phyloP scores from a whole-genome alignment of 2,113 vertebrate genomes.

The Chelonoidis abingdonii region DNA sequence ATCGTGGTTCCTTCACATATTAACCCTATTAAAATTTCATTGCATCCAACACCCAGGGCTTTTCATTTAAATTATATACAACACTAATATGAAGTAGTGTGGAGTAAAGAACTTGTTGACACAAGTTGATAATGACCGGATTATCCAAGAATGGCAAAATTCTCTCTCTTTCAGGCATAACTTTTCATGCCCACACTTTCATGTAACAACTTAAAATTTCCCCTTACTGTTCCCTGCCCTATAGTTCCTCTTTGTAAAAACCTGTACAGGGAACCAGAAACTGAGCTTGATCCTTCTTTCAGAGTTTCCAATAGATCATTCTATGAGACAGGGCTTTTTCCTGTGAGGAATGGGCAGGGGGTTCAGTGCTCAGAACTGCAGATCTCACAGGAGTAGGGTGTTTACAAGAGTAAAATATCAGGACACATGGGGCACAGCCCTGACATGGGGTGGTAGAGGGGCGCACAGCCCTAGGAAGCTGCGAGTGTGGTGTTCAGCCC shows the following conservation, averaged over 20 bases:
- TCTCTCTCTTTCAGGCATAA: not conserved
- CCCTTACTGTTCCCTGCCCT: not conserved
- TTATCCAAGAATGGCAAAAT: not conserved
- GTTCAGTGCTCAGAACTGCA: not conserved
- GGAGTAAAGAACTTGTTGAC: not conserved
- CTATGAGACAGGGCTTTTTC: not conserved
- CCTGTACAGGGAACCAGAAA: fast-evolving
- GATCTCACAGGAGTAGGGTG: not conserved
- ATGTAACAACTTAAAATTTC: not conserved
- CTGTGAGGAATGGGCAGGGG: not conserved
- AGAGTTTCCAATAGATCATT: not conserved
- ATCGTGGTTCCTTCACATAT: not conserved
- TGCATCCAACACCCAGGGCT: fast-evolving
- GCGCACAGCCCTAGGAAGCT: too few relatives aligned
- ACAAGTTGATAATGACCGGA: not conserved
- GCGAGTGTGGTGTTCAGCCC: too few relatives aligned
- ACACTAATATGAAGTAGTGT: not conserved
- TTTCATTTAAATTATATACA: not conserved
- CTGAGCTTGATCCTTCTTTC: fast-evolving
- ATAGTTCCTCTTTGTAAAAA: not conserved
- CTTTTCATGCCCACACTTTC: not conserved
- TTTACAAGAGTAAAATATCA: too few relatives aligned
- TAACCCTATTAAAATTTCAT: not conserved
- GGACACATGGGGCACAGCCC: too few relatives aligned
- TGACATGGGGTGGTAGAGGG: too few relatives aligned